A percentile compares a stretch with the other conserved stretches of the same genome.
phyloP scores from a whole-genome alignment of 2,888 invertebrate genomes.

The Limnephilus auricula region DNA sequence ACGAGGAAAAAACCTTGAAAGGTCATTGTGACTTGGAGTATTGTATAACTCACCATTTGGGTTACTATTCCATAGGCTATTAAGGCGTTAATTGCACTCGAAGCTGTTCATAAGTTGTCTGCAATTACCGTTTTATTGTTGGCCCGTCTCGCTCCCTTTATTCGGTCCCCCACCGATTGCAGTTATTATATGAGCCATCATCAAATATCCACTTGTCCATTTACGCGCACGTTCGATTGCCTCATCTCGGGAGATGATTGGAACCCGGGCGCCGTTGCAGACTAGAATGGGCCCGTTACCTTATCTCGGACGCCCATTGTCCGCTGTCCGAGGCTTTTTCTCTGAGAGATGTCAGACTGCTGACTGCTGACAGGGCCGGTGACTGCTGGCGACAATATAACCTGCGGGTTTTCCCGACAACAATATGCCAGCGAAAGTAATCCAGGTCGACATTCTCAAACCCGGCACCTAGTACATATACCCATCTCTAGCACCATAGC shows the following conservation, averaged over 20 bases:
- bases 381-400: constrained; percentile 7
- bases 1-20: constrained; percentile 5
- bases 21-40: background rate
- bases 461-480: background rate
- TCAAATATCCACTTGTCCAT: constrained; percentile 17
- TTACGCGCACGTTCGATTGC: constrained; percentile 43
- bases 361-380: background rate
- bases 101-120: background rate
- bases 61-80: constrained; percentile 9
- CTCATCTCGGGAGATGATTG: constrained; percentile 42
- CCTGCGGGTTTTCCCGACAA: constrained; percentile 12
- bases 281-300: constrained; percentile 25
- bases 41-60: background rate
- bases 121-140: background rate
- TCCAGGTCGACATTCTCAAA: constrained; percentile 37
- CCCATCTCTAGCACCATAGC: background rate
- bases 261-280: constrained; percentile 15
- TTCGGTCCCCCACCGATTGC: background rate
- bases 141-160: background rate
- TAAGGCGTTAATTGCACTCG: background rate
- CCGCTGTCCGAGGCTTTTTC: constrained; percentile 17
- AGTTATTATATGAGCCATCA: constrained; percentile 3
- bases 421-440: constrained; percentile 25
- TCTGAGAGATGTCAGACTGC: background rate
- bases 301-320: constrained; percentile 39